Base-by-base conservation (phyloP, 2,888 invertebrate species). In the Ischnura elegans region DNA sequence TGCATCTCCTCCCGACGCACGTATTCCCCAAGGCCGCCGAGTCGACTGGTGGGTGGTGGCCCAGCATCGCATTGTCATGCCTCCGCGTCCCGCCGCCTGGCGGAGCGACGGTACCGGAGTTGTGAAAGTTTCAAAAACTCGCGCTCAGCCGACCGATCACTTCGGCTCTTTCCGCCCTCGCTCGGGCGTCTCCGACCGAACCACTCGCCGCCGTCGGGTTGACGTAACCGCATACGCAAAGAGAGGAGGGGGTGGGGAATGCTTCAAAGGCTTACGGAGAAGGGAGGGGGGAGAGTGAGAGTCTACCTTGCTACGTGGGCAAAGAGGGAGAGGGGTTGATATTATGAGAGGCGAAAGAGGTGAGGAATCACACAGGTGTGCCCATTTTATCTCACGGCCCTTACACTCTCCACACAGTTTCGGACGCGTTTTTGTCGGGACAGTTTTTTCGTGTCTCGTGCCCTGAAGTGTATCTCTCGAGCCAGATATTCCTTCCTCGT, bases 291-390 rank as follows among this genome's bases (percentile, higher is more conserved):
- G 61, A 21, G 16, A 21, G 61, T 5, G 61, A 21, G 4, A 61
- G 61, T 61, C 61, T 61, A 6, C 61, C 85, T 36, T 43, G 43
- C 36, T 90, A 90, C 87, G 87, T 87, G 51, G 87, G 36, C 87
- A 55, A 76, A 76, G 76, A 76, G 76, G 10, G 66, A 16, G 61
- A 51, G 51, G n/a, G n/a, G n/a, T n/a, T n/a, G n/a, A n/a, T 61
- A 61, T 51, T 51, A 51, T 51, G 61, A 61, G 61, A 61, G 61
- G 21, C n/a, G 61, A 76, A 36, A 76, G 76, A 90, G 90, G 90
- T 90, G 90, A 42, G 90, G 90, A 90, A 90, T 90, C 90, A 42
- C 90, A 90, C 90, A 90, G 90, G 90, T 90, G 90, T 90, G 90
- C 90, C n/a, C n/a, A n/a, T 43, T 25, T 86, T 86, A 45, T 42